phyloP scores from a whole-genome alignment of 2,888 invertebrate species.

The Nebria salina region DNA sequence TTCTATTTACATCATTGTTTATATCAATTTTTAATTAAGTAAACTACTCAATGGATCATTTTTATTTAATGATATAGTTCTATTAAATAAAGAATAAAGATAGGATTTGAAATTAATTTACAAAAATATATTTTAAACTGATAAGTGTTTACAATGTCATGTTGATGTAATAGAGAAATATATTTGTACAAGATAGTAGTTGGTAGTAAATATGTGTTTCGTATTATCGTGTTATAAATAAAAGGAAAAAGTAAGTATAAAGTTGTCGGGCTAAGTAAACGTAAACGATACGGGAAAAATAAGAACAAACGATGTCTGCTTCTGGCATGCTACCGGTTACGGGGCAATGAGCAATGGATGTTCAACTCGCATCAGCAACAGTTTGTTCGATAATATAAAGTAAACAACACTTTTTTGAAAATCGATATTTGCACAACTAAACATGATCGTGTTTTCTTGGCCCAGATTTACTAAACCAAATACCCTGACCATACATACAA shows the following conservation, averaged over 20 bases:
- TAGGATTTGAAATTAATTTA: no score
- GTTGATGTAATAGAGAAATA: no score
- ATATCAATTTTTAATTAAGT: no score
- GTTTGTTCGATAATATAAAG: slow-evolving; percentile 43
- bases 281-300: slow-evolving; percentile 5
- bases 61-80: no score
- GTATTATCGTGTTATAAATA: not conserved
- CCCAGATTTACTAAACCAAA: slow-evolving; percentile 10
- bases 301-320: not conserved
- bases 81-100: no score
- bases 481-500: not conserved
- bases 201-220: not conserved
- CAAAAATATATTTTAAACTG: not conserved
- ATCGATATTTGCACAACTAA: slow-evolving; percentile 34
- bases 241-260: not conserved
- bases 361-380: slow-evolving; percentile 30
- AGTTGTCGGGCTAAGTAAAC: slow-evolving; percentile 6
- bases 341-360: slow-evolving; percentile 16
- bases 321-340: not conserved
- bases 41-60: no score
- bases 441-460: slow-evolving; percentile 6
- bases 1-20: no score
- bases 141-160: not conserved
- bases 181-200: not conserved
- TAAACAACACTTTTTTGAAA: slow-evolving; percentile 17